These are phyloP conservation scores for Anolis sagrei DNA, from an alignment of 2,113 vertebrate genomes.

Conservation along the genomic window DNA sequence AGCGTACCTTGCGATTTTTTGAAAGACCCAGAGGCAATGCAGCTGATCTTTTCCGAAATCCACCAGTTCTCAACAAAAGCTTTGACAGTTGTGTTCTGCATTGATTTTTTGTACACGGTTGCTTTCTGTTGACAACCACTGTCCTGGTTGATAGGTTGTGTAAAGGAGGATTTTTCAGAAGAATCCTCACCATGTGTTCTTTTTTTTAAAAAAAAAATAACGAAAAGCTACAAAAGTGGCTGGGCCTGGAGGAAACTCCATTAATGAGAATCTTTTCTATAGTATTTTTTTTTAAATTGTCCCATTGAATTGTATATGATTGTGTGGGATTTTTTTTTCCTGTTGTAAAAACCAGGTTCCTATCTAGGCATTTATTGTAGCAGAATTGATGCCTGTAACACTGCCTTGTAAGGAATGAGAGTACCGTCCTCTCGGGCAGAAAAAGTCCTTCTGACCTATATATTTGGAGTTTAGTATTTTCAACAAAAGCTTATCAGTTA, in stretches of 20 bases:
- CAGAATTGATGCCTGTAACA: neutral
- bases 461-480: constrained; percentile 26
- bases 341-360: neutral
- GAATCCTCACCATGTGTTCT: neutral
- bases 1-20: neutral
- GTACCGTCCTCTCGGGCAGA: neutral
- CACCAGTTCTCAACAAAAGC: neutral
- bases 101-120: neutral
- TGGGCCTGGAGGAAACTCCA: neutral
- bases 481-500: neutral
- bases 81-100: neutral
- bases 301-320: constrained; percentile 58
- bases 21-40: neutral
- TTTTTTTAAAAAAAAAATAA: neutral
- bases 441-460: neutral
- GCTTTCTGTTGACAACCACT: neutral
- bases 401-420: neutral
- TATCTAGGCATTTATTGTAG: neutral
- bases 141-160: accelerated
- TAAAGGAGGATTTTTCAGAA: neutral
- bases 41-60: neutral
- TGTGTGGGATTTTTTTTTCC: constrained; percentile 40
- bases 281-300: constrained; percentile 48
- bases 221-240: neutral
- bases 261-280: constrained; percentile 14